Evolutionary conservation across 2,797 vertebrate genomes (phyloP).

Genomic region (Momotus momota): DNA sequence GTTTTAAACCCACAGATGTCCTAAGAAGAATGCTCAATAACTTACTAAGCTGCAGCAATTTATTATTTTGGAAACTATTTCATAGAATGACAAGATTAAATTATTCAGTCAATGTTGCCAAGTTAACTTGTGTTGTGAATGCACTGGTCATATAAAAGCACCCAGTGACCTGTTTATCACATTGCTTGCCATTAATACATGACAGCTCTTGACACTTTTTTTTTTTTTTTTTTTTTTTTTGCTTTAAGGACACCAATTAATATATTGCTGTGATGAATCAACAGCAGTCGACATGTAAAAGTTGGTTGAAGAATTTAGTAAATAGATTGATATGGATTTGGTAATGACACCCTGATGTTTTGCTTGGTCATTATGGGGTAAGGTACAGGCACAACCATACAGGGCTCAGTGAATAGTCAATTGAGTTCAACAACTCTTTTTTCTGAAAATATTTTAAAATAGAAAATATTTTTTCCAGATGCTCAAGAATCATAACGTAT

Average conservation of each 20-base stretch:
- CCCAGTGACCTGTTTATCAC: conserved; percentile 57
- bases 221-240: neutral
- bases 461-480: neutral
- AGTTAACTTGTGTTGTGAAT: conserved; percentile 64
- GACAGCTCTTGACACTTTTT: conserved; percentile 33
- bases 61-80: conserved; percentile 76
- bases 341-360: neutral
- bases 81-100: conserved; percentile 71
- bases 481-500: neutral
- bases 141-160: conserved; percentile 64
- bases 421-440: neutral
- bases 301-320: conserved; percentile 35
- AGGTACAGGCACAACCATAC: neutral
- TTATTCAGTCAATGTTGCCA: conserved; percentile 71
- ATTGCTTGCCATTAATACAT: conserved; percentile 37
- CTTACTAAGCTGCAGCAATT: conserved; percentile 58
- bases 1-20: conserved; percentile 61
- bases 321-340: neutral
- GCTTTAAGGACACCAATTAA: conserved; percentile 66
- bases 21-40: conserved; percentile 61
- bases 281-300: neutral
- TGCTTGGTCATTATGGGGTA: neutral
- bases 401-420: neutral
- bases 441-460: neutral
- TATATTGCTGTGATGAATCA: conserved; percentile 36